Evolutionary conservation across 2,797 vertebrate genomes (phyloP), one percentile per base, ranked within the genome.

Genomic region (Typhlichthys subterraneus): DNA sequence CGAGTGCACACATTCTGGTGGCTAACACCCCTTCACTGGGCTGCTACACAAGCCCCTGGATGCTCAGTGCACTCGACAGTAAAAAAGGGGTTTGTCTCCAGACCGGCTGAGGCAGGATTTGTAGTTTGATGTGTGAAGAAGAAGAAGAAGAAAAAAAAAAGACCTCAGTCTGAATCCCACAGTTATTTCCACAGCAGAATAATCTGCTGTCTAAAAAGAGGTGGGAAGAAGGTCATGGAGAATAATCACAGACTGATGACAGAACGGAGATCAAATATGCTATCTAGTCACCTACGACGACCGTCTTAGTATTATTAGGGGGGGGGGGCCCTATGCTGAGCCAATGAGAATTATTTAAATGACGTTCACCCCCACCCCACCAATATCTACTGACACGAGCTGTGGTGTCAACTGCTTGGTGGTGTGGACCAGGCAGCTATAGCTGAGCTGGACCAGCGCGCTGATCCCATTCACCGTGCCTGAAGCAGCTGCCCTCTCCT

Each of bases 341-440:
- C 85, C 67, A 76, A 53, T 68, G 67, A 81, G 49, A 76, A 85
- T 74, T 66, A 86, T 88, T 85, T 76, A 83, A 83, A 86, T 57
- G 67, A 76, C 88, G 80, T 79, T 83, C 73, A 73, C 84, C 82
- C 61, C 61, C 60, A 73, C 57, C 80, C 59, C 77, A 85, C 82
- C 88, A 80, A 88, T 91, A 90, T 87, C 77, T 88, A 88, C 89
- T 83, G 86, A 90, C 88, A 82, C 52, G 77, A 81, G 81, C 76
- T 67, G 81, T 23, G 65, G 73, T 72, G 84, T 83, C 88, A 89
- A 87, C 81, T 65, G 81, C 69, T 78, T 85, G 78, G 82, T 68
- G 75, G 77, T 87, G 79, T 77, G 85, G 81, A 86, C 74, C 76
- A 82, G 81, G 80, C 85, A 81, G 85, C 82, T 72, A 59, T 17